Base-by-base conservation (phyloP, 2,113 vertebrate genomes). In the Rousettus leschenaultii region DNA sequence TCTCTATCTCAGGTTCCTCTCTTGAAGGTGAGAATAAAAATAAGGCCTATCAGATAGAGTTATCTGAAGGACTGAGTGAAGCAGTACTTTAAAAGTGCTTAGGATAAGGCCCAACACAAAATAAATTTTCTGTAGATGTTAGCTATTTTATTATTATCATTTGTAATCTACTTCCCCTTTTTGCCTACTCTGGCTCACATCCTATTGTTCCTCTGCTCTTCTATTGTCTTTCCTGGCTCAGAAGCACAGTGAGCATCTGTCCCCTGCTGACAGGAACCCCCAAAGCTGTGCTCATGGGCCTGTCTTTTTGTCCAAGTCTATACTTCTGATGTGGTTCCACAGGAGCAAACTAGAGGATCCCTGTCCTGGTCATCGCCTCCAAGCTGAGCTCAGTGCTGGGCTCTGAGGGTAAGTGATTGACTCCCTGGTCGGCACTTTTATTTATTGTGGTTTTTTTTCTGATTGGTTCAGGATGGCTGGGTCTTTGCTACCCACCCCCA, bases 391-490 rank as follows among this genome's bases (percentile, higher is more conserved):
- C 94, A 98, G 98, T 85, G 33, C 96, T 95, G 91, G 95, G 98
- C 98, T 98, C 97, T 98, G 97, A 98, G 98, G 96, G 92, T 98
- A 95, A 97, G 93, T 82, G 96, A 84, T 96, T 97, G 95, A 93
- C 91, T 98, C 98, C 97, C 96, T 92, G 92, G 96, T 97, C 97
- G 63, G 96, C 91, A 97, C 94, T 98, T 98, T 98, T 98, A 97
- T 98, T 98, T 98, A 97, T 98, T 98, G 98, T 98, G 98, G 98
- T 98, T 97, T 97, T n/a, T n/a, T 97, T 90, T 97, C 97, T 98
- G 98, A 98, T 98, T 98, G 96, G 97, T 98, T 98, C 98, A 98
- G 98, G 98, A 98, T 98, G 98, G 96, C 97, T 94, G 95, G 97
- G 97, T 95, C 97, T 98, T 97, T 98, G 98, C 97, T 98, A 95